Evolutionary conservation across 2,888 invertebrate species (phyloP).

Genomic region (Kuschelorhynchus macadamiae): DNA sequence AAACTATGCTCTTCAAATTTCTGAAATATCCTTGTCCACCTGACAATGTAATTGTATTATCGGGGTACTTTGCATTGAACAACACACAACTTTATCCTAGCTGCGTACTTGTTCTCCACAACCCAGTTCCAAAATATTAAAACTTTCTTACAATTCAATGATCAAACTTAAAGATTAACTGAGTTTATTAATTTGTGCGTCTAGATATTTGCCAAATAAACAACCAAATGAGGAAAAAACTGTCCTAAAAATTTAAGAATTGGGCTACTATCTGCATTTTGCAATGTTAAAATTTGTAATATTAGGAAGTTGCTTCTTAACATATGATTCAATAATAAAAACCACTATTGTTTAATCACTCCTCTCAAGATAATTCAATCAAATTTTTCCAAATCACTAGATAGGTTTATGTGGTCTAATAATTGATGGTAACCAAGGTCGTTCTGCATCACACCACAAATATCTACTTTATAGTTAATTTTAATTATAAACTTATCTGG

Average conservation of each 20-base stretch:
- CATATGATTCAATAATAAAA: not conserved
- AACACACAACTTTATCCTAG: not conserved
- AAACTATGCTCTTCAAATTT: constrained; percentile 9
- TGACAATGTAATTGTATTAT: not conserved
- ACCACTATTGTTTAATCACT: too few relatives aligned
- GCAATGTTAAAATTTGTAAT: constrained; percentile 1
- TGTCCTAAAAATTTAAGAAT: not conserved
- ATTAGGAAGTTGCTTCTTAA: not conserved
- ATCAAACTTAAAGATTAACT: not conserved
- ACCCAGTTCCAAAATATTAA: constrained; percentile 2
- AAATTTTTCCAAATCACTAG: too few relatives aligned
- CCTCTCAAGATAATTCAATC: too few relatives aligned
- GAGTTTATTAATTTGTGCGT: not conserved
- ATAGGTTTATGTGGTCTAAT: too few relatives aligned
- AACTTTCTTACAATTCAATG: not conserved
- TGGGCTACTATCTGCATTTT: not conserved
- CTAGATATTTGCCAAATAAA: not conserved
- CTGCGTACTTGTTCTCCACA: not conserved
- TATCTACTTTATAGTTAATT: too few relatives aligned
- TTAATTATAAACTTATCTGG: too few relatives aligned
- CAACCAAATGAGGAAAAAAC: constrained; percentile 1
- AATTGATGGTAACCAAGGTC: too few relatives aligned
- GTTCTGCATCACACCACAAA: too few relatives aligned
- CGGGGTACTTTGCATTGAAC: constrained; percentile 13
- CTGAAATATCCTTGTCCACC: not conserved